Percentiles rank a stretch among this genome's conserved stretches.
Conservation (phyloP, 53 echinoderm and acorn worm species). For the Holothuria scabra region DNA sequence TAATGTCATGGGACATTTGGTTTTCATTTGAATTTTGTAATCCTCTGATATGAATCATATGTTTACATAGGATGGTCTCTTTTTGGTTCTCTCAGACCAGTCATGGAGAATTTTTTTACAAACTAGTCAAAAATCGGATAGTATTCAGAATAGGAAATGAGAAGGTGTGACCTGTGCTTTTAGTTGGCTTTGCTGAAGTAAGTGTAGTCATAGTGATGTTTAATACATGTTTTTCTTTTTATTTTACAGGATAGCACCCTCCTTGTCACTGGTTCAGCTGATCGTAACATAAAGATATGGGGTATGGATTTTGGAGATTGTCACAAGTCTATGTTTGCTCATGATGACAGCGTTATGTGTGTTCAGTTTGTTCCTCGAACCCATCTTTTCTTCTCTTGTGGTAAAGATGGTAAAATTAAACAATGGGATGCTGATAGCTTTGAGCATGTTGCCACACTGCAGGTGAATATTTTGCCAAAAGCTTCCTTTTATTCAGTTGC, state of each 20-base stretch:
- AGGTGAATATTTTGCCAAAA: slow-evolving; percentile 51
- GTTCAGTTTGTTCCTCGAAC: slow-evolving; percentile 91
- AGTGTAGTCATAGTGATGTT: too few species aligned
- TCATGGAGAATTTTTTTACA: too few species aligned
- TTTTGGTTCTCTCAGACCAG: too few species aligned
- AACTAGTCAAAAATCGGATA: too few species aligned
- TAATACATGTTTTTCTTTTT: too few species aligned
- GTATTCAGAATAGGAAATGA: too few species aligned
- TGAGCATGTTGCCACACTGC: slow-evolving; percentile 81
- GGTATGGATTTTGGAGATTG: slow-evolving; percentile 97
- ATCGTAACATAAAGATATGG: slow-evolving; percentile 94
- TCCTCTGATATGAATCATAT: too few species aligned
- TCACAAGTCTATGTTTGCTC: slow-evolving; percentile 95
- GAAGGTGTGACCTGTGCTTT: too few species aligned
- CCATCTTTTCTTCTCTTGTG: slow-evolving; percentile 92
- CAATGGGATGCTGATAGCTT: slow-evolving; percentile 97
- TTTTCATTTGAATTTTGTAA: too few species aligned
- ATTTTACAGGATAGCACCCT: slow-evolving; percentile 82
- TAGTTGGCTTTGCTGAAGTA: too few species aligned
- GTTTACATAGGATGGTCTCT: too few species aligned
- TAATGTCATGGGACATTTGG: too few species aligned
- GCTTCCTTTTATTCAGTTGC: neutral
- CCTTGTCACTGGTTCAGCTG: slow-evolving; percentile 89
- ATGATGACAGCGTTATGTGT: slow-evolving; percentile 98
- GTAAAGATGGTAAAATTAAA: slow-evolving; percentile 91